A percentile compares a stretch with the other conserved stretches of the same genome.
These are phyloP conservation scores for Myotis findleyi DNA, from an alignment of 2,797 vertebrate genomes.

Conservation along the genomic window DNA sequence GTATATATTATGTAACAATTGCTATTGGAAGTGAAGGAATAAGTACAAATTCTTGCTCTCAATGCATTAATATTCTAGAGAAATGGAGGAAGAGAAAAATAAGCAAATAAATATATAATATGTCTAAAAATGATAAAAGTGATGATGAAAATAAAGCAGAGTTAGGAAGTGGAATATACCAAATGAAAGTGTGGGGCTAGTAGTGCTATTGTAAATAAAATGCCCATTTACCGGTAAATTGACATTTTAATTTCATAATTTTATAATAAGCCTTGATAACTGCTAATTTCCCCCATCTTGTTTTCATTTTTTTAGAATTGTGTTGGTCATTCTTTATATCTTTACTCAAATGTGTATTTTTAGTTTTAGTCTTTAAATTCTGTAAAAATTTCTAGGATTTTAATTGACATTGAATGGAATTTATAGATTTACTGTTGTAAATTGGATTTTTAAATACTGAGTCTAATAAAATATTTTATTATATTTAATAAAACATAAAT, in stretches of 20 bases:
- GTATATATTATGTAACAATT: background rate
- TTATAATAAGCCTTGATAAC: background rate
- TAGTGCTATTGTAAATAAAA: background rate
- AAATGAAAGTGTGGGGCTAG: background rate
- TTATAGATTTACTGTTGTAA: background rate
- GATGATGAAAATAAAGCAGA: background rate
- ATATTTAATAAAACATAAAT: background rate
- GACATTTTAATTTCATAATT: background rate
- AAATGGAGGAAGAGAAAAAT: background rate
- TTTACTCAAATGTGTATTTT: background rate
- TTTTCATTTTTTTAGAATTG: background rate
- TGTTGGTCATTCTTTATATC: background rate
- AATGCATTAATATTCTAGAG: background rate
- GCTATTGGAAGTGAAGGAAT: background rate
- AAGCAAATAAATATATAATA: background rate
- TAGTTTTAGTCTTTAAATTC: background rate
- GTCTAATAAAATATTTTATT: too few relatives aligned
- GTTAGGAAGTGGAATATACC: background rate
- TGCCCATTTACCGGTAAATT: background rate
- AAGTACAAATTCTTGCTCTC: background rate
- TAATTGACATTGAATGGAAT: background rate
- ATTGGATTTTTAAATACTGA: background rate
- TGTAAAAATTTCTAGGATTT: background rate
- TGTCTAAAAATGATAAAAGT: background rate
- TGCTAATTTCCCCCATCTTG: background rate